Percentiles rank a stretch among this genome's conserved stretches.
Evolutionary conservation across 2,113 vertebrate species (phyloP).

Genomic region (Cisticola juncidis): DNA sequence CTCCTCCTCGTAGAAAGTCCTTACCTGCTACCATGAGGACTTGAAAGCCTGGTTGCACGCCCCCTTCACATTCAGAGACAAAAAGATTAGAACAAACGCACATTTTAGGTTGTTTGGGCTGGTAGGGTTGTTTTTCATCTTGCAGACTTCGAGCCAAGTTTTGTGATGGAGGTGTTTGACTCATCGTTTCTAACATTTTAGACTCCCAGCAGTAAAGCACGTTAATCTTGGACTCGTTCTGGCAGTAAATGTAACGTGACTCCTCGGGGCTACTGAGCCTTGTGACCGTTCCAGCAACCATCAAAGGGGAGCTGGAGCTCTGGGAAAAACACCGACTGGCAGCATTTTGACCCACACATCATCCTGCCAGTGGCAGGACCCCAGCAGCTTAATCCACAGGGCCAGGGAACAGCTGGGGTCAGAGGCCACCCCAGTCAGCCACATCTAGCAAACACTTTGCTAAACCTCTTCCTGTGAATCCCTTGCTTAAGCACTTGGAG

Average conservation of each 20-base stretch:
- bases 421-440: background rate
- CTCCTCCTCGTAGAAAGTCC: background rate
- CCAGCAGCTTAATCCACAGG: background rate
- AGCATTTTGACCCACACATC: fast-evolving
- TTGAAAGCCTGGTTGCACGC: background rate
- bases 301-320: background rate
- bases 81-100: background rate
- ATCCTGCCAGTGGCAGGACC: background rate
- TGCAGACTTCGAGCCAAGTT: background rate
- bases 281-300: background rate
- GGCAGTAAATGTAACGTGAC: background rate
- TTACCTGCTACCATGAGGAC: background rate
- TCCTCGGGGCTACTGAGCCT: constrained; percentile 26
- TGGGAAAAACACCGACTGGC: constrained; percentile 14
- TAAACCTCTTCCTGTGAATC: background rate
- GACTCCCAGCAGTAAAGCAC: background rate
- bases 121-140: background rate
- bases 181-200: constrained; percentile 34
- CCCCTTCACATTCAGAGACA: background rate
- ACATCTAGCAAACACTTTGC: fast-evolving
- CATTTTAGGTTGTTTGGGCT: background rate
- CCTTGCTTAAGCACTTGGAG: background rate
- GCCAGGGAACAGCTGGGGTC: background rate
- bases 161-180: constrained; percentile 21
- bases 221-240: constrained; percentile 1